Conservation (phyloP, 2,113 vertebrate genomes). For the Ranitomeya imitator region DNA sequence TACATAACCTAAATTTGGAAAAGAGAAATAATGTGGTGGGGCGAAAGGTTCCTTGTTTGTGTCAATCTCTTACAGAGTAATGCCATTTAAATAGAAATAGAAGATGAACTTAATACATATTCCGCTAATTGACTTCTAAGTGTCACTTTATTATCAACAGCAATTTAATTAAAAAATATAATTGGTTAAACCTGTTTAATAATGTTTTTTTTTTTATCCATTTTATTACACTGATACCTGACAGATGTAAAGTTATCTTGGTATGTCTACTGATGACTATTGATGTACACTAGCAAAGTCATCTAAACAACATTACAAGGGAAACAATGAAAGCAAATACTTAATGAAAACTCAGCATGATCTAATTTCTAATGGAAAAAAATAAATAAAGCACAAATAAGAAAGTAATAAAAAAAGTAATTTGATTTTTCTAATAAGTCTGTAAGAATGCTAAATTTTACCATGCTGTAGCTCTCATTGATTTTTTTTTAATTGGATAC, state of each 20-base stretch:
- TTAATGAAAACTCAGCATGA: constrained; percentile 43
- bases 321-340: constrained; percentile 27
- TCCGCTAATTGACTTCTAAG: neutral
- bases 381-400: constrained; percentile 1
- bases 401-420: constrained; percentile 19
- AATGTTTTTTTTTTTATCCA: neutral
- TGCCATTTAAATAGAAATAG: neutral
- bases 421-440: neutral
- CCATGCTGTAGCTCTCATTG: neutral
- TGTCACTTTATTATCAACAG: neutral
- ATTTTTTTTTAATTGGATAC: neutral
- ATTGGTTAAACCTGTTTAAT: neutral
- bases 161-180: neutral
- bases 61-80: neutral
- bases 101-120: neutral
- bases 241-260: neutral
- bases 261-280: neutral
- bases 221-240: neutral
- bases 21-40: too few relatives aligned
- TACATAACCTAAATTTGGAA: too few relatives aligned
- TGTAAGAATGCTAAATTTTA: neutral
- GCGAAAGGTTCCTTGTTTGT: too few relatives aligned
- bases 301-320: constrained; percentile 23
- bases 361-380: constrained; percentile 17
- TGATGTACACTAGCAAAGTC: constrained; percentile 11